Evolutionary conservation across 2,888 invertebrate species (phyloP), one percentile per base, ranked within the genome.

Genomic region (Drosophila percnosoma): DNA sequence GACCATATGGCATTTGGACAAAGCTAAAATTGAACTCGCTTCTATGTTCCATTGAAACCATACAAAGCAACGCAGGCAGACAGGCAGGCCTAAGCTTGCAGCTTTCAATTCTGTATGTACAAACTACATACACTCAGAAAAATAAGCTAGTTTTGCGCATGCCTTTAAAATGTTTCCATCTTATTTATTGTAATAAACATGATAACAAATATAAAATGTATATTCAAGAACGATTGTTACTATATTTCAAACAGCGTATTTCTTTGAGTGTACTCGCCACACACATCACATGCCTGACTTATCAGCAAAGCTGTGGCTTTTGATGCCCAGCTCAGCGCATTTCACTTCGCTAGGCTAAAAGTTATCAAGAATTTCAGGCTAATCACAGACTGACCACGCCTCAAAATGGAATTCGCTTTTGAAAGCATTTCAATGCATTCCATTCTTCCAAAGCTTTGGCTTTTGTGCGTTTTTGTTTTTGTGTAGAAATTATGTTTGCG

Each of bases 371-470:
- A 58, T 38, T 36, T 24, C 33, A 53, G 54, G 49, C 67, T 54
- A 62, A 63, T 59, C 42, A 33, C 40, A 36, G 45, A 49, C 49
- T 45, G 51, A 34, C 58, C 61, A 65, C 77, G 61, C 61, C 62
- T 40, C 15, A 36, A 48, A 59, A n/a, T 45, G 52, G 21, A 75
- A 66, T 45, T 33, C 21, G 48, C 63, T n/a, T 61, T 49, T 53
- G 4, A 53, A 38, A 64, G 36, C 53, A 75, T 55, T 65, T 65
- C 54, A 51, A 59, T 67, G 51, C 36, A 62, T 59, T 68, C 42
- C 33, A 21, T 6, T 18, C 34, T 36, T 7, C 38, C 11, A 31
- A 36, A 51, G 38, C 34, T 13, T 3, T n/a, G 6, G 49, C 38
- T 64, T 21, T 31, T 3, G 29, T 15, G 15, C 24, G 36, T n/a